Base-by-base conservation (phyloP, 2,888 invertebrate species). In the Trichogramma evanescens region DNA sequence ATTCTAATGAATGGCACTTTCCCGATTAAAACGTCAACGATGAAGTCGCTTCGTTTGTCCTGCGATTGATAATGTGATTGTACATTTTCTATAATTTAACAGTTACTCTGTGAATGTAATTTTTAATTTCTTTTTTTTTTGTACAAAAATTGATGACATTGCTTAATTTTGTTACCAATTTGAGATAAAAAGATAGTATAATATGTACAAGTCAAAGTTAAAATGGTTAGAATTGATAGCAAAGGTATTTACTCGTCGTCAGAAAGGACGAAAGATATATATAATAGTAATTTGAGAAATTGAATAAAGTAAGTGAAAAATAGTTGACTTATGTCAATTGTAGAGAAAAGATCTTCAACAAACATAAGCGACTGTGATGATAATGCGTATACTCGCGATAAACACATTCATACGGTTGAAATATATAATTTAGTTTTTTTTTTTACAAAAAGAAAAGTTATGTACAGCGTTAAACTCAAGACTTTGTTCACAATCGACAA, bases 361-460 rank as follows among this genome's bases (percentile, higher is more conserved):
- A 64, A 64, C 64, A 59, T 41, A 64, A 64, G 64, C 64, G 64
- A 64, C 64, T 64, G 26, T 26, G 64, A 62, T 62, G 60, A 62
- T 61, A 4, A 56, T 56, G 58, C 26, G 26, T 43, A 60, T 58
- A 62, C 50, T 54, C 62, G 57, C 63, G 62, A 60, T n/a, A 58
- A 61, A 59, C 55, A 54, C 62, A 64, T 60, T 64, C 64, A 60
- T 26, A 49, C 60, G 48, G 51, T 53, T 45, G 6, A 41, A 58
- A 54, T 46, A 57, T 50, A 40, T 5, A 46, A 3, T 38, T 9
- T 26, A 26, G 26, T 26, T 26, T 26, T 26, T 26, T 13, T 13
- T 26, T 26, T 26, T 26, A 26, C 26, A 26, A 50, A 60, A 60
- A 58, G 50, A 49, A 49, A 50, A 39, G n/a, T 7, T 48, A 58